These are phyloP conservation scores for Calameuta idolon DNA, from an alignment of 2,888 invertebrate species.

Conservation along the genomic window DNA sequence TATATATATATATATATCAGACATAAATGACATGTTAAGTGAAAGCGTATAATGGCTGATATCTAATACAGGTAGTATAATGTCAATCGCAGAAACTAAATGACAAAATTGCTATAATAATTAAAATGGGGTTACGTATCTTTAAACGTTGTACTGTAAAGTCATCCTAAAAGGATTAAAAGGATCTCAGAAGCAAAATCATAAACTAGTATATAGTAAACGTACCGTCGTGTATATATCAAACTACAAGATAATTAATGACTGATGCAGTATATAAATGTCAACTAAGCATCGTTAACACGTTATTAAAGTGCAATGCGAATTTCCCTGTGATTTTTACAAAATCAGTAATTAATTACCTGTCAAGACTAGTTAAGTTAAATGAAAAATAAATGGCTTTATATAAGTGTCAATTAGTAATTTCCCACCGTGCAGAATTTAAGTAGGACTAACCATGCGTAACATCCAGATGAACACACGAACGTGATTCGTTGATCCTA, in stretches of 20 bases:
- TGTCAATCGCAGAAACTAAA: not conserved
- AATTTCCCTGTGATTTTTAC: not conserved
- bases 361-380: not conserved
- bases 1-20: not conserved
- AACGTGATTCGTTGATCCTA: too few species aligned
- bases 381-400: not conserved
- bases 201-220: not conserved
- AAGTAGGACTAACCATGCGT: too few species aligned
- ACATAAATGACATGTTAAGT: not conserved
- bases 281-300: not conserved
- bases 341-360: not conserved
- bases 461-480: too few species aligned
- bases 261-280: not conserved
- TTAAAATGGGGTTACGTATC: not conserved
- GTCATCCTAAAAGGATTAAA: not conserved
- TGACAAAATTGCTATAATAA: not conserved
- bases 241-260: not conserved
- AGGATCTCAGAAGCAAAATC: not conserved
- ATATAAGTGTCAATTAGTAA: not conserved
- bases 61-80: not conserved
- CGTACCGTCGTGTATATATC: too few species aligned
- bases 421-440: too few species aligned
- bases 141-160: not conserved
- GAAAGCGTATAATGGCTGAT: not conserved
- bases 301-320: not conserved